These are phyloP conservation scores for Beaufortia kweichowensis DNA, from an alignment of 2,113 vertebrate genomes.

Conservation along the genomic window DNA sequence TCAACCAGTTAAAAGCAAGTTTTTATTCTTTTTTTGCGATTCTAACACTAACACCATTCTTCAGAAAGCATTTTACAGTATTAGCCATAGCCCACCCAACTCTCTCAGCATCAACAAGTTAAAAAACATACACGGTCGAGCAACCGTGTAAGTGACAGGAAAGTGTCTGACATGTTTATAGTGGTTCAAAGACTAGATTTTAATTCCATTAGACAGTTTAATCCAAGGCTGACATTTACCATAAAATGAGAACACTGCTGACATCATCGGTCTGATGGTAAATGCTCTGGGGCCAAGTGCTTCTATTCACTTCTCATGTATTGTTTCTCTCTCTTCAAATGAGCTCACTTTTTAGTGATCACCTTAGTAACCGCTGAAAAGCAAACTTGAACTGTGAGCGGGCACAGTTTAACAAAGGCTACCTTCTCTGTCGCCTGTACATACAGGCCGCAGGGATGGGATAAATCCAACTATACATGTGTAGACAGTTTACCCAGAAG, in stretches of 20 bases:
- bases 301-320: constrained; percentile 39
- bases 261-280: constrained; percentile 42
- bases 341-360: constrained; percentile 69
- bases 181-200: neutral
- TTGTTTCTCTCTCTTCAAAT: constrained; percentile 43
- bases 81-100: neutral
- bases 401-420: constrained; percentile 56
- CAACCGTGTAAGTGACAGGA: neutral
- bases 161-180: neutral
- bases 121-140: neutral
- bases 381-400: constrained; percentile 51
- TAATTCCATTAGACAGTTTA: neutral
- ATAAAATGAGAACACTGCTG: constrained; percentile 44
- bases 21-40: no score
- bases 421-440: constrained; percentile 51
- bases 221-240: constrained; percentile 40
- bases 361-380: constrained; percentile 61
- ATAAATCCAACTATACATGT: constrained; percentile 23
- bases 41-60: no score
- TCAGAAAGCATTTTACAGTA: no score
- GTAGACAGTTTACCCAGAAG: constrained; percentile 62
- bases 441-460: no score
- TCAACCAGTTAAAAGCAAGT: no score
- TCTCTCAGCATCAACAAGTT: neutral
- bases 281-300: constrained; percentile 15